Conservation (phyloP, 2,113 vertebrate genomes). For the Brienomyrus longianalis region DNA sequence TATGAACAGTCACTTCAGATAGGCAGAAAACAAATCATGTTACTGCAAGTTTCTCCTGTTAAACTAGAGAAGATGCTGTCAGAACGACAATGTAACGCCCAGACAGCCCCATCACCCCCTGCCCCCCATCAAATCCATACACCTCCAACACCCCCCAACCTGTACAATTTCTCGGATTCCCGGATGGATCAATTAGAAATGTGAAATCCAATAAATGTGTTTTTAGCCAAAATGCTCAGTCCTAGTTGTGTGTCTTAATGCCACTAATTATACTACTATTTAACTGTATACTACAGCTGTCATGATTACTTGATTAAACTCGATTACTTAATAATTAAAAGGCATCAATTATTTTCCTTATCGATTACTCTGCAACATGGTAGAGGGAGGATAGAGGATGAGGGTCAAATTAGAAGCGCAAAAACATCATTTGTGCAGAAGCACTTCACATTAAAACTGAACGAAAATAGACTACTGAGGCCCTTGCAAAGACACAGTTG, state of each 20-base stretch:
- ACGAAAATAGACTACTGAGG: background rate
- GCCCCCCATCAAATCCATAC: background rate
- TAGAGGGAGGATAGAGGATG: background rate
- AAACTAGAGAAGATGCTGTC: background rate
- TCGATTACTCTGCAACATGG: background rate
- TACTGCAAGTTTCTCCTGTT: background rate
- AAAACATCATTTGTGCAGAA: background rate
- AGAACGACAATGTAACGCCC: background rate
- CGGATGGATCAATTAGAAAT: background rate
- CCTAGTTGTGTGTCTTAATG: background rate
- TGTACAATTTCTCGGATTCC: background rate
- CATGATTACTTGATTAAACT: background rate
- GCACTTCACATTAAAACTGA: background rate
- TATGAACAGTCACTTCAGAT: background rate
- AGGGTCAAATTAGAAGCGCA: background rate
- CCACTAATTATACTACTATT: background rate
- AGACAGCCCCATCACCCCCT: background rate
- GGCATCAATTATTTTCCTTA: background rate
- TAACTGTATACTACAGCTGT: background rate
- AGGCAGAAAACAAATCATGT: background rate
- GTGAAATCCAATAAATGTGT: background rate
- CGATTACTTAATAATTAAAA: background rate
- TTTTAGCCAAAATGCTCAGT: background rate
- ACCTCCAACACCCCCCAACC: background rate
- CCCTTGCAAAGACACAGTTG: too few relatives aligned